Conservation (phyloP, 1,140 invertebrate species). For the Dufourea novaeangliae region DNA sequence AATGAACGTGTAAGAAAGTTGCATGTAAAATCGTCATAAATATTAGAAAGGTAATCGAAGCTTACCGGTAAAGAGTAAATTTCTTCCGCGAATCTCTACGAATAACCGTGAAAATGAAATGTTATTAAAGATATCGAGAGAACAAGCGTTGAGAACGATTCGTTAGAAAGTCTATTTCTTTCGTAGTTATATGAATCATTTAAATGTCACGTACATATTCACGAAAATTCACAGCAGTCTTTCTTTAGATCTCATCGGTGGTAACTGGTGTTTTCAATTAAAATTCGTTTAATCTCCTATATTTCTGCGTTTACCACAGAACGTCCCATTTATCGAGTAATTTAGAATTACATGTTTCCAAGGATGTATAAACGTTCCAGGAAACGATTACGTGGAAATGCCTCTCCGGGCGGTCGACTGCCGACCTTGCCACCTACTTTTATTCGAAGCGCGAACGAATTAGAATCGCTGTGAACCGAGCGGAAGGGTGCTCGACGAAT, state of each 20-base stretch:
- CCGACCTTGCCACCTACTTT: neutral
- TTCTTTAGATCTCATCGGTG: too few species aligned
- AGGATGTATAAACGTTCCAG: neutral
- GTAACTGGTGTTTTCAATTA: too few species aligned
- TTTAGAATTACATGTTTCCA: neutral
- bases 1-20: neutral
- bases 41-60: neutral
- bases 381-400: neutral
- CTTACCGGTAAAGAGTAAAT: neutral
- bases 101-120: neutral
- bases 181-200: too few species aligned
- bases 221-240: too few species aligned
- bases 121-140: neutral
- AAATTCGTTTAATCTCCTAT: too few species aligned
- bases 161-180: neutral
- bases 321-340: neutral
- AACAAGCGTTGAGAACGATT: neutral
- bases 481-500: neutral
- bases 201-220: too few species aligned
- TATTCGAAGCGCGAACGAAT: neutral
- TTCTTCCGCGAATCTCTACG: neutral
- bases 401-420: neutral
- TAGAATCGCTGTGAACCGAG: slow-evolving; percentile 5
- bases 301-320: too few species aligned
- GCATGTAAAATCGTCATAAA: neutral